Percentiles rank a stretch among this genome's conserved stretches.
Conservation (phyloP, 2,888 invertebrate species). For the Pyrgus malvae region DNA sequence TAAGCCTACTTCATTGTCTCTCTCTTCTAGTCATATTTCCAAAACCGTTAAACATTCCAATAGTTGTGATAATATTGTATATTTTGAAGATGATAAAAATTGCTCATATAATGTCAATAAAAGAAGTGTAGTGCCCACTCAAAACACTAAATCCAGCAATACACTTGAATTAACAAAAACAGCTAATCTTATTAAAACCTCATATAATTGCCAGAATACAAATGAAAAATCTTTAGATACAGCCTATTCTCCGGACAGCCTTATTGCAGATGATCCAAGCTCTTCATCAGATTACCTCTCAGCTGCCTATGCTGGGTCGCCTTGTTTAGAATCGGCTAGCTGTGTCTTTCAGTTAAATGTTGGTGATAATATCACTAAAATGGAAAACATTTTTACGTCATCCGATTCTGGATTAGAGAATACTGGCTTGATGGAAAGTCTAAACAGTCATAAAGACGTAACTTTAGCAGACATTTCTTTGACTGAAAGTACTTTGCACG, state of each 20-base stretch:
- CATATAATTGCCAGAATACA: conserved; percentile 29
- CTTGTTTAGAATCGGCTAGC: conserved; percentile 48
- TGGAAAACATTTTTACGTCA: conserved; percentile 66
- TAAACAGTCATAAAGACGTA: conserved; percentile 62
- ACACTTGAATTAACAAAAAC: conserved; percentile 17
- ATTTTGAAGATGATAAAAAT: conserved; percentile 42
- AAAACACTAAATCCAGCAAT: conserved; percentile 39
- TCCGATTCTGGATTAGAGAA: conserved; percentile 76
- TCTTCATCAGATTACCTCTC: conserved; percentile 72
- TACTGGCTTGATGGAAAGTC: conserved; percentile 62
- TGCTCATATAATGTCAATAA: conserved; percentile 36
- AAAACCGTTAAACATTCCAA: conserved; percentile 68
- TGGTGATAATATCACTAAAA: conserved; percentile 53
- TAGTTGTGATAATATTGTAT: conserved; percentile 62
- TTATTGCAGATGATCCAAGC: conserved; percentile 66
- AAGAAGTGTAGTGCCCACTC: conserved; percentile 39
- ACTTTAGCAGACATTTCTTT: conserved; percentile 63
- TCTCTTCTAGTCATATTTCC: conserved; percentile 66
- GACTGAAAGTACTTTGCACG: conserved; percentile 69
- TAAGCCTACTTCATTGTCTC: conserved; percentile 64
- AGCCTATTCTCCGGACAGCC: conserved; percentile 65
- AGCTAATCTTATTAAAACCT: conserved; percentile 35
- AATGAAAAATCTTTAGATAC: conserved; percentile 48
- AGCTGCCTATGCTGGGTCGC: conserved; percentile 61
- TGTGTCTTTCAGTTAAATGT: conserved; percentile 54